These are phyloP conservation scores for Temnothorax curvispinosus DNA, from an alignment of 1,140 invertebrate species.

Conservation along the genomic window DNA sequence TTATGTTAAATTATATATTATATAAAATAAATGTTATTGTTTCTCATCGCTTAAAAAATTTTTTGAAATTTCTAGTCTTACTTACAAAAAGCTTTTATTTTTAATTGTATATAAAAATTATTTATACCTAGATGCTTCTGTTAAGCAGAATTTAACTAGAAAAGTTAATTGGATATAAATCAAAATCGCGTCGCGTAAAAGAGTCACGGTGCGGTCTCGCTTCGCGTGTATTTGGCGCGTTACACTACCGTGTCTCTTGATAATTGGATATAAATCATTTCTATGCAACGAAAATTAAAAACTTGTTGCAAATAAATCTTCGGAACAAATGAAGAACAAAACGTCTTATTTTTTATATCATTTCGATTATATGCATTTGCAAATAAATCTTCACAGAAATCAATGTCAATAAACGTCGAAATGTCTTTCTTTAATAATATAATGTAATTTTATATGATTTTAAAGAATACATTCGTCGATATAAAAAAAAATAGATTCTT, in stretches of 20 bases:
- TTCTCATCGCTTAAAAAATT: background rate
- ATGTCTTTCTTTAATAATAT: background rate
- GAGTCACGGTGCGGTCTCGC: too few species aligned
- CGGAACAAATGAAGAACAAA: background rate
- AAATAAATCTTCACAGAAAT: background rate
- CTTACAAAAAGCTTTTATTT: background rate
- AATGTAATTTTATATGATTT: background rate
- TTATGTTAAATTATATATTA: background rate
- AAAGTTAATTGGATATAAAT: background rate
- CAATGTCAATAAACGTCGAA: background rate
- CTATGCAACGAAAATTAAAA: background rate
- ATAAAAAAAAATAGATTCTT: background rate
- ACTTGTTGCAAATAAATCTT: background rate
- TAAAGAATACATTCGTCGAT: background rate
- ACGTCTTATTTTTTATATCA: background rate
- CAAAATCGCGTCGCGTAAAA: too few species aligned
- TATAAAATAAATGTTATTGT: background rate
- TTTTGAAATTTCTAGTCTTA: background rate
- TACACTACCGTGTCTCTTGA: too few species aligned
- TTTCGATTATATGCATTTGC: background rate
- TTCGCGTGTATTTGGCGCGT: too few species aligned
- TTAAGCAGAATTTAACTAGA: background rate
- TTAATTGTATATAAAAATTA: background rate
- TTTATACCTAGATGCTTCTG: background rate
- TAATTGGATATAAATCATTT: background rate